A percentile compares a stretch with the other conserved stretches of the same genome.
Evolutionary conservation across 2,888 invertebrate genomes (phyloP).

Genomic region (Minunthozetes semirufus): DNA sequence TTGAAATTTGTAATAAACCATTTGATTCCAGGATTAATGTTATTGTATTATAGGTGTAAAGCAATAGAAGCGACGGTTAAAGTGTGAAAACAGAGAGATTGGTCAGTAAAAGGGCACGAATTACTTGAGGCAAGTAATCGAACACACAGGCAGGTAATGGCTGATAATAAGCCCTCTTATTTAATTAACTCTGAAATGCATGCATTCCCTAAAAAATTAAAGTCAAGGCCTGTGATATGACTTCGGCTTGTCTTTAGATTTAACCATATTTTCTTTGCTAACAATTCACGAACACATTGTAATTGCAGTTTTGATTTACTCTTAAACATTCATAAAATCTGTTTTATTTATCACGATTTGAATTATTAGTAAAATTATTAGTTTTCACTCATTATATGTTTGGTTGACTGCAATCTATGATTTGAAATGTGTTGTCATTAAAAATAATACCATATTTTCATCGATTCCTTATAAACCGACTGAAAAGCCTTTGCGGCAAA

Average conservation of each 20-base stretch:
- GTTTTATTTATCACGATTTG: conserved; percentile 19
- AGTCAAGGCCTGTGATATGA: not conserved
- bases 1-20: no score
- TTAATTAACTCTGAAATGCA: conserved; percentile 15
- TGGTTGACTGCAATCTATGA: not conserved
- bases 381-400: conserved; percentile 24
- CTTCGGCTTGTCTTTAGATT: not conserved
- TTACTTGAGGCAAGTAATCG: not conserved
- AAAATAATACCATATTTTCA: conserved; percentile 9
- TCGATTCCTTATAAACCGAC: not conserved
- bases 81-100: not conserved
- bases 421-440: conserved; percentile 18
- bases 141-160: conserved; percentile 18
- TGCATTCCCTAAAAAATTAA: not conserved
- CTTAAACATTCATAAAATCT: not conserved
- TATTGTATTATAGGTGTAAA: not conserved
- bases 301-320: conserved; percentile 22
- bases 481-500: not conserved
- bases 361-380: conserved; percentile 25
- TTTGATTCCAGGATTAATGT: not conserved
- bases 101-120: conserved; percentile 24
- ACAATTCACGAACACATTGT: conserved; percentile 15
- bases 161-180: conserved; percentile 10
- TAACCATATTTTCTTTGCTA: not conserved
- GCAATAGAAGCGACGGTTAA: conserved; percentile 1